phyloP scores from a whole-genome alignment of 1,140 invertebrate species.

The Cepaea nemoralis region DNA sequence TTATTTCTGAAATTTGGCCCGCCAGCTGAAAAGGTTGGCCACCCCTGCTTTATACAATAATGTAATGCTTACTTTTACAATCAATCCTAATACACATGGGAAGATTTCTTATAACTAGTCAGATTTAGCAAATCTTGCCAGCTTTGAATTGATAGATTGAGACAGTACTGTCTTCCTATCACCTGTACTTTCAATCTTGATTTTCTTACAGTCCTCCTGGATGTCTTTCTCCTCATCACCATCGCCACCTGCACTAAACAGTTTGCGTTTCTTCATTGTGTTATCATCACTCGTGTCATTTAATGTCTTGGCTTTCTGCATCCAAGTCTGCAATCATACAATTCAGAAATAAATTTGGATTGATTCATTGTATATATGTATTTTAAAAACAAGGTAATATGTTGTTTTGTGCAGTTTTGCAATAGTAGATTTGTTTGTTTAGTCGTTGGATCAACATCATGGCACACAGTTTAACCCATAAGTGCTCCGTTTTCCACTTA shows the following conservation, averaged over 20 bases:
- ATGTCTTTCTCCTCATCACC: not conserved
- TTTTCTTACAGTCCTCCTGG: not conserved
- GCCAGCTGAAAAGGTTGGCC: no score
- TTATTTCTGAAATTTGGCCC: no score
- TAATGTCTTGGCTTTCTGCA: conserved; percentile 24
- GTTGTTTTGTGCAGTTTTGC: not conserved
- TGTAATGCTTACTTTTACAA: no score
- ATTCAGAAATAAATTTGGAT: not conserved
- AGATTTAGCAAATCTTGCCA: conserved; percentile 34
- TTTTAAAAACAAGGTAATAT: not conserved
- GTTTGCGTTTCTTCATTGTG: conserved; percentile 19
- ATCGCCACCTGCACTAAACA: not conserved
- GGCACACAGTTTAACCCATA: no score
- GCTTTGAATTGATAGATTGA: conserved; percentile 30
- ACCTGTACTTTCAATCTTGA: not conserved
- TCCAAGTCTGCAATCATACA: conserved; percentile 30
- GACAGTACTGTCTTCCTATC: conserved; percentile 12
- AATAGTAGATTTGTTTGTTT: not conserved
- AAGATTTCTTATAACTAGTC: no score
- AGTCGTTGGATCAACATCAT: no score
- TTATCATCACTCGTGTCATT: not conserved
- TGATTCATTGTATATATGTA: not conserved
- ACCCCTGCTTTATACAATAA: no score
- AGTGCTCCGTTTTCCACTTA: no score
- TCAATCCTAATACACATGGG: no score